Percentiles rank a stretch among this genome's conserved stretches.
Conservation (phyloP, 2,797 vertebrate genomes). For the Anguilla marmorata region DNA sequence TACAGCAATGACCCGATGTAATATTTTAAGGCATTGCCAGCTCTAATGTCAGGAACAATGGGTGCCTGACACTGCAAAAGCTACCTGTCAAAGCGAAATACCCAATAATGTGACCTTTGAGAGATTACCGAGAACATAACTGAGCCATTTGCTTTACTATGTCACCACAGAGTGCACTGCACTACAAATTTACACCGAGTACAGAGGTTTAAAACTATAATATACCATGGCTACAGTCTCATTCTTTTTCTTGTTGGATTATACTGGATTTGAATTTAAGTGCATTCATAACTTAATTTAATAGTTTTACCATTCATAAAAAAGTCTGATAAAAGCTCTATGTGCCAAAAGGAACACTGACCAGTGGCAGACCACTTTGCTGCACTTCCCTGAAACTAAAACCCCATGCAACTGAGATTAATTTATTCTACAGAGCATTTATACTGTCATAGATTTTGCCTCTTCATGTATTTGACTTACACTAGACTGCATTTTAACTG, state of each 20-base stretch:
- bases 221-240: background rate
- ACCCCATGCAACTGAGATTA: background rate
- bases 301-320: background rate
- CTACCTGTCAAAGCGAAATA: slow-evolving; percentile 13
- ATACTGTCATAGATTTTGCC: background rate
- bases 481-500: background rate
- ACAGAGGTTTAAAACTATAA: background rate
- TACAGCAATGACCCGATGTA: background rate
- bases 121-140: slow-evolving; percentile 10
- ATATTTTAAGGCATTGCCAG: slow-evolving; percentile 5
- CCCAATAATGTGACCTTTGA: slow-evolving; percentile 21
- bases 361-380: background rate
- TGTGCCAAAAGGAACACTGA: background rate
- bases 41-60: background rate
- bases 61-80: slow-evolving; percentile 15
- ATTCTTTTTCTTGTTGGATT: background rate
- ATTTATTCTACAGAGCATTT: background rate
- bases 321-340: background rate
- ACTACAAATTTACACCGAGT: background rate
- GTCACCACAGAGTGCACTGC: background rate
- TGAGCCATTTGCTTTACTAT: background rate
- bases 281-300: background rate
- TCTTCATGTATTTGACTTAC: background rate
- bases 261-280: background rate
- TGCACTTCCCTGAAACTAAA: background rate